Base-by-base conservation (phyloP, 2,113 vertebrate species). In the Tricholaema leucomelas region DNA sequence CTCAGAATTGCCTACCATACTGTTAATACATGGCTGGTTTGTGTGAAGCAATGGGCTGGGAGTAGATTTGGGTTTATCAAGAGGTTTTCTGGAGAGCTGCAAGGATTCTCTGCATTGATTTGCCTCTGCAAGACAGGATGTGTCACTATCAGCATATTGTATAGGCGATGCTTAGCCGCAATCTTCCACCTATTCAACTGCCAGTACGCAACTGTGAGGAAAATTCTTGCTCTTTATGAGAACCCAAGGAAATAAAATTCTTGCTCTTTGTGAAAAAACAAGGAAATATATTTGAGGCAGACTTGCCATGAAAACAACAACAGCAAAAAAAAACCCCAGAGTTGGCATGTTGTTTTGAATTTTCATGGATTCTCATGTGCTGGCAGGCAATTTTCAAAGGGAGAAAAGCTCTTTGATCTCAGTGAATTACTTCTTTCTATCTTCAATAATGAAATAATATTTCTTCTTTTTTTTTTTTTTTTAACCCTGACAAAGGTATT, bases 371-470 rank as follows among this genome's bases (percentile, higher is more conserved):
- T 85, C 35, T 75, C n/a, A 42, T 36, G 25, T 54, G 48, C 28
- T 91, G 65, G 24, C 21, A 90, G 69, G 38, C 64, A 87, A 31
- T 80, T 92, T 95, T 93, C 91, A 90, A 19, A 87, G 67, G 35
- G 12, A 75, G 91, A 65, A 90, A 92, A 90, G 18, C 38, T 18
- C 56, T 96, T 94, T 94, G 63, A 94, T 91, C 55, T 84, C 30
- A 69, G 42, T 44, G 76, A 92, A 94, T 31, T 3, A 42, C 38
- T 94, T 85, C 78, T 42, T 91, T 90, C 83, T 80, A 77, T 92
- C 90, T 96, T 81, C 70, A 84, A 30, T 85, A 88, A 71, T 28
- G 66, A 9, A 74, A 85, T 64, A 85, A 88, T 40, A 40, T 15
- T 12, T 40, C 12, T 40, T 12, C 14, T 12, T 40, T 15, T 40